Evolutionary conservation across 2,113 vertebrate species (phyloP), one percentile per base, ranked within the genome.

Genomic region (Mesembrinibis cayennensis): DNA sequence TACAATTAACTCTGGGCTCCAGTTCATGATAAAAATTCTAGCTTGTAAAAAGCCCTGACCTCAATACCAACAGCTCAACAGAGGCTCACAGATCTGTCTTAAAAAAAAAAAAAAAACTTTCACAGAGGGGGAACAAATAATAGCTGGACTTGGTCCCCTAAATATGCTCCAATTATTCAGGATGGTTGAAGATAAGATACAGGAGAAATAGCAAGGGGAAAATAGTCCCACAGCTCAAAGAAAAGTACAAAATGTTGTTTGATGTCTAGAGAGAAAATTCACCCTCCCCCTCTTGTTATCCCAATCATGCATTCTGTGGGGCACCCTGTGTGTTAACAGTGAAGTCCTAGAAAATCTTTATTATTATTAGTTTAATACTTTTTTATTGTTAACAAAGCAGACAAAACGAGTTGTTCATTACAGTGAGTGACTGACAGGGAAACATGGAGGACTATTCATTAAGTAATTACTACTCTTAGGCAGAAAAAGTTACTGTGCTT

Each of bases 401-500:
- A 98, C 97, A 98, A 98, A 98, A 98, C 67, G 96, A 97, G 97
- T 96, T 98, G 87, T 94, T 98, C 97, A 95, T 97, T 98, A 97
- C 91, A 92, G 97, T 50, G 96, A 97, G 90, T 97, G 96, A 97
- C 97, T 97, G 98, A 98, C 98, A 98, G 94, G 98, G 97, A 98
- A 98, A 97, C 95, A 82, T 42, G 96, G 97, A 98, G 98, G 98
- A 97, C 97, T 97, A 98, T 98, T 98, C 71, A 98, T 98, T 97
- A 98, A 97, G 97, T 98, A 98, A 98, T 98, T 98, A 98, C 98
- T 98, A 98, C 98, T 98, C 98, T 97, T 97, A 98, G 97, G 96
- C 94, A 97, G 89, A 87, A 96, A 95, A 96, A 97, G 97, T 98
- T 90, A 93, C 90, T 38, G 83, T n/a, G 83, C 91, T 95, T 97